phyloP scores from a whole-genome alignment of 2,888 invertebrate genomes.

The Athalia rosae region DNA sequence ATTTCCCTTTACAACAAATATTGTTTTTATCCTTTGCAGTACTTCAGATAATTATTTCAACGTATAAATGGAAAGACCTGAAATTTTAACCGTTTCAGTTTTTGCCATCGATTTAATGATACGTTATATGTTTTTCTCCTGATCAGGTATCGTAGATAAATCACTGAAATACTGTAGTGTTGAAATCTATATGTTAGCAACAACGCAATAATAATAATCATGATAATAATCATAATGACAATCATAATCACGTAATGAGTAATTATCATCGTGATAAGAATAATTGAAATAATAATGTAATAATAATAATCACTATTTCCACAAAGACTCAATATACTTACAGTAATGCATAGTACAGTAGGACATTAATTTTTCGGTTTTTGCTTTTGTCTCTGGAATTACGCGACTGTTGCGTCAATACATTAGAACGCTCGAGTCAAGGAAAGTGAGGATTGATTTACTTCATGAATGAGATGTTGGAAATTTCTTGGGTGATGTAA shows the following conservation, averaged over 20 bases:
- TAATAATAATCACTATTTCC: slow-evolving; percentile 14
- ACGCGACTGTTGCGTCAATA: slow-evolving; percentile 16
- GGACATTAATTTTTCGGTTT: slow-evolving; percentile 1
- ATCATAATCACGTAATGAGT: background rate
- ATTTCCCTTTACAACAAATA: background rate
- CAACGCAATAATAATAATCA: slow-evolving; percentile 20
- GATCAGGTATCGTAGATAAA: slow-evolving; percentile 37
- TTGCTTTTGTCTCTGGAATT: background rate
- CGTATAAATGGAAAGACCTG: slow-evolving; percentile 7
- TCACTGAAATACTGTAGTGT: slow-evolving; percentile 44
- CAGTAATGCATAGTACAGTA: background rate
- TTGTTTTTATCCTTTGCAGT: slow-evolving; percentile 13
- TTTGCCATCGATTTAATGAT: slow-evolving; percentile 3
- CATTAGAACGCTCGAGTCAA: slow-evolving; percentile 11
- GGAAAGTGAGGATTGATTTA: slow-evolving; percentile 7
- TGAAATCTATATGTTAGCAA: slow-evolving; percentile 37
- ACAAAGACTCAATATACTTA: slow-evolving; percentile 27
- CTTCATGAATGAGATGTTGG: background rate
- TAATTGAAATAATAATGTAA: background rate
- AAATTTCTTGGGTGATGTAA: slow-evolving; percentile 1
- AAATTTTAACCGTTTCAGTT: slow-evolving; percentile 1
- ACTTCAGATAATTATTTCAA: slow-evolving; percentile 22
- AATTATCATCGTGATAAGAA: background rate
- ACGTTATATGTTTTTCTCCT: slow-evolving; percentile 7
- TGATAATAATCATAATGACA: background rate